Percentiles rank a stretch among this genome's conserved stretches.
Evolutionary conservation across 1,140 invertebrate genomes (phyloP).

Genomic region (Macrobrachium nipponense): DNA sequence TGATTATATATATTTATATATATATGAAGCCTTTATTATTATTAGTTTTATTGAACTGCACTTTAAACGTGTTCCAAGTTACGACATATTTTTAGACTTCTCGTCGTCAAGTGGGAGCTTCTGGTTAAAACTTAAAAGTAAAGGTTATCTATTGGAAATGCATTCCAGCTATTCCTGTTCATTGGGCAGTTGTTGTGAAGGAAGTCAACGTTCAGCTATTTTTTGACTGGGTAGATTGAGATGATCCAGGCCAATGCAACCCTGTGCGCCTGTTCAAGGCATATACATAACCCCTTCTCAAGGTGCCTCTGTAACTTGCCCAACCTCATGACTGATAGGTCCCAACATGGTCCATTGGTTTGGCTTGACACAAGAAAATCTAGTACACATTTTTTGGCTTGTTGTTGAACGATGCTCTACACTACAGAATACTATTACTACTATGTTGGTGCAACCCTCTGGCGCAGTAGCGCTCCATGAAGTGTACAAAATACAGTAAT

Average conservation of each 20-base stretch:
- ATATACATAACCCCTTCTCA: constrained; percentile 9
- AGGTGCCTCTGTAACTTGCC: constrained; percentile 25
- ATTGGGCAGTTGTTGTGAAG: constrained; percentile 21
- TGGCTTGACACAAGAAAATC: too few species aligned
- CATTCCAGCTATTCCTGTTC: constrained; percentile 1
- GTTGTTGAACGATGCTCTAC: constrained; percentile 3
- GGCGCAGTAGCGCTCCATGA: constrained; percentile 31
- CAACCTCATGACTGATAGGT: constrained; percentile 9
- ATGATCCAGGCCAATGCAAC: neutral
- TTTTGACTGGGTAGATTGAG: neutral
- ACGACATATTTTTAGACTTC: neutral
- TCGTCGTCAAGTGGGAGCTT: neutral
- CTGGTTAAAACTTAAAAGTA: neutral
- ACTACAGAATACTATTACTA: constrained; percentile 16
- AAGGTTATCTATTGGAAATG: neutral
- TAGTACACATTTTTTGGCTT: neutral
- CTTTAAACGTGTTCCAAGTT: too few species aligned
- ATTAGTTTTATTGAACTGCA: constrained; percentile 2
- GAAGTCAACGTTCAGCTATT: constrained; percentile 9
- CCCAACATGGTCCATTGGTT: neutral
- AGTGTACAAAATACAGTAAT: constrained; percentile 44
- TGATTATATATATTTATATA: constrained; percentile 21
- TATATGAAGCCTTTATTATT: constrained; percentile 9
- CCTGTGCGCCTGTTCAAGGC: neutral
- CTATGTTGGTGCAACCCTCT: constrained; percentile 24